phyloP scores from a whole-genome alignment of 2,113 vertebrate species.

The Psittacara wagleri region DNA sequence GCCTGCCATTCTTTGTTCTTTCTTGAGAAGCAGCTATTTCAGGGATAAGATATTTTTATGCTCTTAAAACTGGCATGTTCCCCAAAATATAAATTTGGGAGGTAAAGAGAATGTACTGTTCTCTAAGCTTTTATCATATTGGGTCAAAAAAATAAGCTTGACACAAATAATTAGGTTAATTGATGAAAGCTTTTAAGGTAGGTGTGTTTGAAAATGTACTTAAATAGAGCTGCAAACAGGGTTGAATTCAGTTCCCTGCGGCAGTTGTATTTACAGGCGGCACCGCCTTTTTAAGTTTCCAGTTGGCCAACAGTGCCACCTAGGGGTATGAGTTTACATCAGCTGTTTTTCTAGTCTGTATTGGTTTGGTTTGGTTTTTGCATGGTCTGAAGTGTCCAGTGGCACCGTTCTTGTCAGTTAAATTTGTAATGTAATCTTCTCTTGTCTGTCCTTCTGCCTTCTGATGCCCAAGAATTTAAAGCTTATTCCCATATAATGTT shows the following conservation, averaged over 20 bases:
- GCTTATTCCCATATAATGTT: neutral
- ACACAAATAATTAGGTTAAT: neutral
- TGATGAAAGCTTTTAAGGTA: neutral
- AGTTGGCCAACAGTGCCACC: slow-evolving; percentile 64
- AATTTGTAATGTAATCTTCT: neutral
- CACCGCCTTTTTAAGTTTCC: neutral
- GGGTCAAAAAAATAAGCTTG: neutral
- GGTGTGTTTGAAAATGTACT: neutral
- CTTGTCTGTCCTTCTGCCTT: neutral
- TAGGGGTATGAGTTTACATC: slow-evolving; percentile 9
- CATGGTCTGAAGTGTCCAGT: neutral
- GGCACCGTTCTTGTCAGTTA: neutral
- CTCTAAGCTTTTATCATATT: neutral
- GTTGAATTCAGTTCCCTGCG: neutral
- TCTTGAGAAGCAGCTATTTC: neutral
- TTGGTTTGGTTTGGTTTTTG: neutral
- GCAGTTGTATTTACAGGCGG: neutral
- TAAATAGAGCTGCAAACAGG: neutral
- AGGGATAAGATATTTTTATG: neutral
- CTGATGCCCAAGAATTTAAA: neutral
- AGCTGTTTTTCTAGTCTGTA: neutral
- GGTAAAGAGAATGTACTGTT: neutral
- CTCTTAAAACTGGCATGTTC: neutral
- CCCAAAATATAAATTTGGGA: neutral
- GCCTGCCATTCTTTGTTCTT: neutral